Evolutionary conservation across 2,888 invertebrate genomes (phyloP).

Genomic region (Isotomurus palustris): DNA sequence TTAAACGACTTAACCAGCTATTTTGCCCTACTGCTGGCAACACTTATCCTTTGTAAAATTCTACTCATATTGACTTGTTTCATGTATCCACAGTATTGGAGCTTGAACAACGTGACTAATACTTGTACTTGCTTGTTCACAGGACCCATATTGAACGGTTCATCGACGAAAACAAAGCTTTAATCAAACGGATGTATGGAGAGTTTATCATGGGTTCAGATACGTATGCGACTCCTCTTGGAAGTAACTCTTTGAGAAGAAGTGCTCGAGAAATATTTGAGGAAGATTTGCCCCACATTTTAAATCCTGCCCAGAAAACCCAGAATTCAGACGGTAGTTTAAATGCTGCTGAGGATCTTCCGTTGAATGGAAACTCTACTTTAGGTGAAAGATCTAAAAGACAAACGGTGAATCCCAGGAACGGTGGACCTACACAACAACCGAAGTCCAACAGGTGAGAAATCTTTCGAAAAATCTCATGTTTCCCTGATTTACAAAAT

Average conservation of each 20-base stretch:
- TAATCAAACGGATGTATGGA: slow-evolving; percentile 90
- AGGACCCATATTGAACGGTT: slow-evolving; percentile 86
- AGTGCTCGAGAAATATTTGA: slow-evolving; percentile 42
- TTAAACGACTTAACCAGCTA: slow-evolving; percentile 80
- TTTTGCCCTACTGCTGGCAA: slow-evolving; percentile 89
- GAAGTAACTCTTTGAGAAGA: slow-evolving; percentile 36
- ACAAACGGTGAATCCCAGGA: slow-evolving; percentile 44
- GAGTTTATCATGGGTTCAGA: slow-evolving; percentile 58
- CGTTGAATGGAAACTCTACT: no score
- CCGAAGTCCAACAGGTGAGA: slow-evolving; percentile 43
- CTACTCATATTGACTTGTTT: no score
- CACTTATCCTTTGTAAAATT: slow-evolving; percentile 80
- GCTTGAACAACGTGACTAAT: no score
- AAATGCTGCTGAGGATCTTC: slow-evolving; percentile 15
- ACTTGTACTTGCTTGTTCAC: no score
- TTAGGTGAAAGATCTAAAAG: slow-evolving; percentile 31
- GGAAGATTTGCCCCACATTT: slow-evolving; percentile 38
- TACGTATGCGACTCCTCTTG: slow-evolving; percentile 30
- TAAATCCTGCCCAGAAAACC: slow-evolving; percentile 9
- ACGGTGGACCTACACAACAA: slow-evolving; percentile 43
- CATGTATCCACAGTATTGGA: no score
- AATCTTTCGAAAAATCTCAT: slow-evolving; percentile 14
- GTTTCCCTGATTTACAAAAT: slow-evolving; percentile 9
- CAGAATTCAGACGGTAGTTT: not conserved
- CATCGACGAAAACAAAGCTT: slow-evolving; percentile 89